Conservation (phyloP, 2,888 invertebrate species). For the Ernsta delagoae region DNA sequence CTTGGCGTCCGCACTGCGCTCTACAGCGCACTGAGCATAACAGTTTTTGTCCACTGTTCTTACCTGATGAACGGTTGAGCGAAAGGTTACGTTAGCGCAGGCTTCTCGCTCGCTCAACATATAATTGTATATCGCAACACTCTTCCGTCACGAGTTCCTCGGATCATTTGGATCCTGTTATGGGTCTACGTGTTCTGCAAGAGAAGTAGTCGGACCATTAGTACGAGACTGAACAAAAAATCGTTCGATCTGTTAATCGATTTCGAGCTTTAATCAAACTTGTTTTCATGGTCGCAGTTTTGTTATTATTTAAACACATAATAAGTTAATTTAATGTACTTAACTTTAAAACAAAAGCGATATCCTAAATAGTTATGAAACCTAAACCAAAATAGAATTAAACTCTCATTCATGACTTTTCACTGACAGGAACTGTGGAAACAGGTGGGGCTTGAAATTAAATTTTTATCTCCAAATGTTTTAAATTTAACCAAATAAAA, state of each 20-base stretch:
- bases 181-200: constrained; percentile 75
- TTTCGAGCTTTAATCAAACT: constrained; percentile 19
- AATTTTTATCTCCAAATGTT: too few species aligned
- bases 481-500: too few species aligned
- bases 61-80: constrained; percentile 67
- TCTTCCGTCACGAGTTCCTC: constrained; percentile 51
- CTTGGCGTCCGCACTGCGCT: constrained; percentile 73
- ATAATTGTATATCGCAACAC: constrained; percentile 51
- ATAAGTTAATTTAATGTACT: too few species aligned
- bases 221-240: constrained; percentile 32
- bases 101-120: constrained; percentile 57
- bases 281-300: background rate
- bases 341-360: too few species aligned
- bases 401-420: too few species aligned
- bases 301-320: background rate
- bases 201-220: constrained; percentile 63
- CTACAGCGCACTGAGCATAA: constrained; percentile 76
- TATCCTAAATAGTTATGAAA: too few species aligned
- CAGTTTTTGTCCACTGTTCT: constrained; percentile 77
- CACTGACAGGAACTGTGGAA: too few species aligned
- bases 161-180: constrained; percentile 72
- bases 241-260: background rate
- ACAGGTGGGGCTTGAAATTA: too few species aligned
- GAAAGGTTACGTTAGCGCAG: constrained; percentile 71
- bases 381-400: too few species aligned